Evolutionary conservation across 2,113 vertebrate genomes (phyloP).

Genomic region (Pica pica): DNA sequence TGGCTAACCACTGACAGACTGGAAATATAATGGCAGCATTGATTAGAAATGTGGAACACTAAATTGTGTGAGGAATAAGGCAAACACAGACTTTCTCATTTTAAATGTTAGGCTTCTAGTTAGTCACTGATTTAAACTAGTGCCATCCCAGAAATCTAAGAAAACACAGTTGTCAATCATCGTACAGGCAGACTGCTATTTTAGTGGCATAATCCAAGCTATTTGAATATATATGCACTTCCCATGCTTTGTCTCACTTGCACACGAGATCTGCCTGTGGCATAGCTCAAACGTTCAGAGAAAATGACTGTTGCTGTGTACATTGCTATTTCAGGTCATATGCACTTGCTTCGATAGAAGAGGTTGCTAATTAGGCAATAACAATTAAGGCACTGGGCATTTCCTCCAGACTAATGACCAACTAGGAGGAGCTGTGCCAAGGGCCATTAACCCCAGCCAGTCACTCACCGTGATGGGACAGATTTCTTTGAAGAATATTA

Average conservation of each 20-base stretch:
- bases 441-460: conserved; percentile 27
- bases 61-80: background rate
- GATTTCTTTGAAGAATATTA: background rate
- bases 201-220: background rate
- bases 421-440: conserved; percentile 16
- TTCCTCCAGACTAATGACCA: conserved; percentile 56
- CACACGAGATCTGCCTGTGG: background rate
- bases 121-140: background rate
- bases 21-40: background rate
- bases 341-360: conserved; percentile 27
- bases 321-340: conserved; percentile 40
- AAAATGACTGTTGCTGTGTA: background rate
- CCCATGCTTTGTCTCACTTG: background rate
- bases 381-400: conserved; percentile 39
- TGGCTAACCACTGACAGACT: background rate
- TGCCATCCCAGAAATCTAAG: background rate
- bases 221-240: background rate
- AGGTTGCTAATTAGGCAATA: conserved; percentile 61
- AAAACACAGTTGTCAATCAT: background rate
- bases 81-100: background rate
- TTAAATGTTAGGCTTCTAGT: background rate
- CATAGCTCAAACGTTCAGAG: background rate
- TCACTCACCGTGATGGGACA: background rate
- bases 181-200: background rate
- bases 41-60: background rate